Evolutionary conservation across 2,888 invertebrate species (phyloP), one percentile per base, ranked within the genome.

Genomic region (Isotomurus palustris): DNA sequence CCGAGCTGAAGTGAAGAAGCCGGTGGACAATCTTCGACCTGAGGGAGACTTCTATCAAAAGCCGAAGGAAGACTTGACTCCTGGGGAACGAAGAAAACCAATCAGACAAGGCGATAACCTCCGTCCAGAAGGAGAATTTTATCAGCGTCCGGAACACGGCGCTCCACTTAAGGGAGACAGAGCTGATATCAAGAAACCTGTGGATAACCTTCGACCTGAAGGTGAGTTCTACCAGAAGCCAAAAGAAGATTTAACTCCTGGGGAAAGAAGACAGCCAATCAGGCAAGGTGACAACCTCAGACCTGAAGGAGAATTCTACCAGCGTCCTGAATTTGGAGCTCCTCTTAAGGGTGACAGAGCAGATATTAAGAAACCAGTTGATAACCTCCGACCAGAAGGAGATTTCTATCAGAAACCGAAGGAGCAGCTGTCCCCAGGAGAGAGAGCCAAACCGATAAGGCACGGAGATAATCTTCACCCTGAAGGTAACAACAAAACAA

Each of bases 351-450:
- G 71, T n/a, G 80, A 80, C 62, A 73, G 80, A n/a, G 78, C 78
- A 1, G 71, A 52, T 3, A 74, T 72, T 2, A 76, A 36, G 1
- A 79, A 76, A 70, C 47, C 29, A 8, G 41, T 12, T 2, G 59
- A 59, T 21, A 80, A 79, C 72, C 68, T 78, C 6, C 74, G 71
- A 17, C 80, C 80, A 0, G 83, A 80, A 81, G 82, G 82, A 6
- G 80, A 84, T 25, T 85, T 85, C 72, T 74, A 74, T 78, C 81
- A 82, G n/a, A 21, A 74, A 78, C 82, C 70, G 76, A 78, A 77
- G 53, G 81, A 81, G 66, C 78, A 78, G 60, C 38, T 79, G 79
- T 2, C 77, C 74, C 29, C 77, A 70, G 72, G 71, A 10, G 80
- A 80, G 63, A 73, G 79, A 19, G 78, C 78, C 1, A 71, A 58